Percentiles rank a stretch among this genome's conserved stretches.
phyloP scores from a whole-genome alignment of 2,888 invertebrate genomes.

The Gerris lacustris region DNA sequence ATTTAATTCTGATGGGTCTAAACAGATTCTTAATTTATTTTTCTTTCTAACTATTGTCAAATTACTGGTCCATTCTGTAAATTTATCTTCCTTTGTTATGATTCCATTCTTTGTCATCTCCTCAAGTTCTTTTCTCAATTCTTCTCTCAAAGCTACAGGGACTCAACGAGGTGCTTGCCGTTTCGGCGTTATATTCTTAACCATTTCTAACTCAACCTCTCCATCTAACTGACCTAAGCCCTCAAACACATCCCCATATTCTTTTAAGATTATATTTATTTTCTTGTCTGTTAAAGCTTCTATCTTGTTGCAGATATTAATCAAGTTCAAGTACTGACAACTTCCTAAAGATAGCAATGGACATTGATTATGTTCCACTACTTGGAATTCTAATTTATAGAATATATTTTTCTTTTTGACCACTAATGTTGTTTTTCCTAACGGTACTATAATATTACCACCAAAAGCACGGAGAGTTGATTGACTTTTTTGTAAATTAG shows the following conservation, averaged over 20 bases:
- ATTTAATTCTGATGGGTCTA: constrained; percentile 22
- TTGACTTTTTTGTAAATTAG: no score
- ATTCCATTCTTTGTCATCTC: constrained; percentile 18
- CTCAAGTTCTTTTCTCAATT: constrained; percentile 16
- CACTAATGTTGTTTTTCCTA: no score
- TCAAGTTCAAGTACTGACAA: no score
- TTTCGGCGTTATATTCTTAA: neutral
- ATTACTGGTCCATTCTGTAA: constrained; percentile 24
- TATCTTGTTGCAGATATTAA: no score
- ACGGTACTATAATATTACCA: no score
- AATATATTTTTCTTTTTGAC: no score
- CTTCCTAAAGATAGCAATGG: no score
- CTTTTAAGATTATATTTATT: no score
- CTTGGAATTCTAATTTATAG: no score
- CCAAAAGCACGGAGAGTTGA: no score
- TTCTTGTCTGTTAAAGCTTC: no score
- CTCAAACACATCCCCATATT: constrained; percentile 16
- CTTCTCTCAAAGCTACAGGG: constrained; percentile 13
- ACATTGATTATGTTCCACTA: no score
- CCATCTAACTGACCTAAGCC: constrained; percentile 15
- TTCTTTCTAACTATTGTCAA: constrained; percentile 20
- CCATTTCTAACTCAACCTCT: constrained; percentile 7
- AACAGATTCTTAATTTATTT: constrained; percentile 21
- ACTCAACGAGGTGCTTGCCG: constrained; percentile 13
- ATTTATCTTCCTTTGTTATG: constrained; percentile 19